phyloP scores from a whole-genome alignment of 2,888 invertebrate genomes.

The Tiliacea aurago region DNA sequence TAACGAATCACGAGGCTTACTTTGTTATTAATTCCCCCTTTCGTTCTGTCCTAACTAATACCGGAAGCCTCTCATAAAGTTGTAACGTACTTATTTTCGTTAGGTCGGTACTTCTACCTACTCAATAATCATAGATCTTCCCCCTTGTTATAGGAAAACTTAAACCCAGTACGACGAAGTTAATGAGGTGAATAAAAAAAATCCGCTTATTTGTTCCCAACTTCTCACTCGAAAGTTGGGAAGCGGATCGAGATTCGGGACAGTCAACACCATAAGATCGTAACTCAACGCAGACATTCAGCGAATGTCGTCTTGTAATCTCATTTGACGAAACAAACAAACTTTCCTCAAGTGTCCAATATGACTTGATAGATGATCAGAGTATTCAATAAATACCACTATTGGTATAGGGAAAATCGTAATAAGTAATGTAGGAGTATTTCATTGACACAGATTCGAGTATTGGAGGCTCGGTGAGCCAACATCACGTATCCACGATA shows the following conservation, averaged over 20 bases:
- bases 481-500: conserved; percentile 80
- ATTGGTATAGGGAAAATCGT: conserved; percentile 49
- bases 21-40: conserved; percentile 49
- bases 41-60: conserved; percentile 34
- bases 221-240: conserved; percentile 57
- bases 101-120: conserved; percentile 22
- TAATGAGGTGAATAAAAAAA: conserved; percentile 62
- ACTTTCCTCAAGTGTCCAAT: conserved; percentile 57
- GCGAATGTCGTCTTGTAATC: conserved; percentile 43
- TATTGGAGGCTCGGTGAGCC: conserved; percentile 59
- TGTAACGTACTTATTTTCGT: conserved; percentile 44
- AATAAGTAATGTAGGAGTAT: conserved; percentile 65
- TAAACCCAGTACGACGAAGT: conserved; percentile 52
- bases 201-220: conserved; percentile 57
- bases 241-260: conserved; percentile 53
- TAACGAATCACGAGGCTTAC: conserved; percentile 44
- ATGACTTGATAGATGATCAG: conserved; percentile 59
- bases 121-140: conserved; percentile 52
- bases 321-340: conserved; percentile 60
- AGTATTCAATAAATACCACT: conserved; percentile 60
- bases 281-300: conserved; percentile 49
- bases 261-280: conserved; percentile 57
- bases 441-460: conserved; percentile 70
- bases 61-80: conserved; percentile 51
- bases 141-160: conserved; percentile 53